Evolutionary conservation across 2,113 vertebrate genomes (phyloP), one percentile per base, ranked within the genome.

Genomic region (Pan paniscus): DNA sequence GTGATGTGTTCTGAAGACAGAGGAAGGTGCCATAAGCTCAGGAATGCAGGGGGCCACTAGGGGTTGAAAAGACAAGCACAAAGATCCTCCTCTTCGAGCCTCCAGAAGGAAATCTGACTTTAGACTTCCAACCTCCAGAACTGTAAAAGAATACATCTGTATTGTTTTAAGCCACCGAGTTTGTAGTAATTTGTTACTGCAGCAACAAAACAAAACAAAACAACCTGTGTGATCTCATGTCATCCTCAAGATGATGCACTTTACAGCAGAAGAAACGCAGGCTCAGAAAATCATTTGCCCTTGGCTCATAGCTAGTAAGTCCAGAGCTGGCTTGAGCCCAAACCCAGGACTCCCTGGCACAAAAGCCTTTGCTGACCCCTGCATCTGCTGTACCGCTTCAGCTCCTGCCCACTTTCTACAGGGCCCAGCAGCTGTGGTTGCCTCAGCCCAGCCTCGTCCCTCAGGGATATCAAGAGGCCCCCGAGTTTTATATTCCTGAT

Each of bases 11-110:
- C 5, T 52, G 55, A 68, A 40, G 70, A 14, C 2, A 38, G 25
- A 91, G 95, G 32, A 27, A 40, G 76, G 3, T 32, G 14, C 32
- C 67, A 68, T 35, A 30, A 76, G 68, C 75, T 48, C 52, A 59
- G 67, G 89, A 35, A 23, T 22, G 46, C n/a, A 1, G 2, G 70
- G 2, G 0, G 81, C 43, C n/a, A 30, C 6, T 1, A 12, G 40
- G 35, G 55, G 25, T 61, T 30, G 25, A 40, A 83, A 64, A 27
- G 35, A 4, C 38, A 43, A 61, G n/a, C 22, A 17, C 38, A 0
- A 0, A 11, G 38, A 11, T 52, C 70, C 23, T 52, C 25, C n/a
- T 17, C 3, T n/a, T 6, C 1, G 9, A 94, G 43, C 25, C 9
- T n/a, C 55, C 52, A 6, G 73, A 16, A 81, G 92, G 70, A 91